Base-by-base conservation (phyloP, 1,140 invertebrate species). In the Drosophila pruinosa region DNA sequence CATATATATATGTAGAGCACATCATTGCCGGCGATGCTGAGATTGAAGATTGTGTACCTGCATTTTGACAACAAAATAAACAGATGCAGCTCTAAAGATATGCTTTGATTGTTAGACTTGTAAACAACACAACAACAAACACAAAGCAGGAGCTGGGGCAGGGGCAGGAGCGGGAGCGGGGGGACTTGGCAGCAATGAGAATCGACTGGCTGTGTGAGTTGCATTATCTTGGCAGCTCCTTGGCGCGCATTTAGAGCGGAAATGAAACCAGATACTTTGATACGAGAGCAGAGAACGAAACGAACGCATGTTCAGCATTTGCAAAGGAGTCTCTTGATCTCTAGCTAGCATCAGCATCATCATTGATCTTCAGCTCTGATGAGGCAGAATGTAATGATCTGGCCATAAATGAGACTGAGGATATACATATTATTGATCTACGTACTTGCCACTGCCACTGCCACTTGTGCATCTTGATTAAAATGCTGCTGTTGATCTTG, bases 181-280 rank as follows among this genome's bases (percentile, higher is more conserved):
- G 21, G 58, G 14, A 36, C 14, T 28, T 21, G 17, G 21, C n/a
- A 21, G 12, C 14, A 24, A 47, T 59, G 17, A 22, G 39, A 50
- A 39, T 62, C 7, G 41, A 26, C 15, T 57, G 28, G 22, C 34
- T 52, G 12, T 62, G 57, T 69, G 64, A 53, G 57, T 69, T 69
- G 71, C 71, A 69, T 73, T 73, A 73, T 73, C 71, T 88, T 81
- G 57, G 74, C 82, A 86, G 82, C 82, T 86, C 82, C 82, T 82
- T 78, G 47, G n/a, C 62, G 54, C 41, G 26, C 21, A 58, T 63
- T 19, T 67, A 72, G 82, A 89, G 72, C 86, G 86, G 86, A 89
- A 89, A 89, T 89, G 86, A 89, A 89, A 89, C 86, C 81, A 89
- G 86, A 89, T 89, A 88, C 82, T 88, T 89, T 88, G 78, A 78